A percentile compares a stretch with the other conserved stretches of the same genome.
Conservation (phyloP, 2,888 invertebrate genomes). For the Dasysyrphus albostriatus region DNA sequence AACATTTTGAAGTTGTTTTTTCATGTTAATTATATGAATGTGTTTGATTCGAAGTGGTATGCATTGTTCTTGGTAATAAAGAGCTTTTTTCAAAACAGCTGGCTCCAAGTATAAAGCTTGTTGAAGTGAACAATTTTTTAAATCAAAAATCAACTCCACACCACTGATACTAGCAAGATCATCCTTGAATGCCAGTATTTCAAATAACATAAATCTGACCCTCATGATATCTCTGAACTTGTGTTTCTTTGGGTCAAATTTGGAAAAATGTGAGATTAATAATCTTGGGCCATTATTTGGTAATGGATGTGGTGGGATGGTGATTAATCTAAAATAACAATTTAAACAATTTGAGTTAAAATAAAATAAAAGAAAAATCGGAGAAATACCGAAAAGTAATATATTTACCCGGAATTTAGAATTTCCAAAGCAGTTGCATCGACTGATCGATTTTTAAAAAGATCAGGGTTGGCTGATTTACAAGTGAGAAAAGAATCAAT, state of each 20-base stretch:
- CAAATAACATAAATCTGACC: conserved; percentile 10
- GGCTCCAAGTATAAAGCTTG: background rate
- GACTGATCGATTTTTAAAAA: conserved; percentile 1
- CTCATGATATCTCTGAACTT: background rate
- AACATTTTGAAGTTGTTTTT: too few relatives aligned
- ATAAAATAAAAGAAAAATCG: too few relatives aligned
- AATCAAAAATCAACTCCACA: background rate
- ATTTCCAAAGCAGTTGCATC: conserved; percentile 3
- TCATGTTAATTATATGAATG: too few relatives aligned
- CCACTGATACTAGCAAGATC: background rate
- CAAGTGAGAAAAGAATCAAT: background rate
- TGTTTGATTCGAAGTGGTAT: too few relatives aligned
- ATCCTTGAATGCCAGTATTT: background rate
- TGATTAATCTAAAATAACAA: background rate
- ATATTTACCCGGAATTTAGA: background rate
- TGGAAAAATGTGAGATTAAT: background rate
- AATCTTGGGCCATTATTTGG: conserved; percentile 11
- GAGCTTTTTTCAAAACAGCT: too few relatives aligned
- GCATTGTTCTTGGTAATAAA: too few relatives aligned
- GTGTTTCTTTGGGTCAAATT: conserved; percentile 3
- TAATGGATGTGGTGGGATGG: background rate
- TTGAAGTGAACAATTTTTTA: conserved; percentile 1
- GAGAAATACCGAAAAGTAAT: too few relatives aligned
- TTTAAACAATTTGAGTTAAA: background rate
- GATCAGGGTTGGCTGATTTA: background rate